Conservation (phyloP, 1,140 invertebrate genomes). For the Gonatopus flavifemur region DNA sequence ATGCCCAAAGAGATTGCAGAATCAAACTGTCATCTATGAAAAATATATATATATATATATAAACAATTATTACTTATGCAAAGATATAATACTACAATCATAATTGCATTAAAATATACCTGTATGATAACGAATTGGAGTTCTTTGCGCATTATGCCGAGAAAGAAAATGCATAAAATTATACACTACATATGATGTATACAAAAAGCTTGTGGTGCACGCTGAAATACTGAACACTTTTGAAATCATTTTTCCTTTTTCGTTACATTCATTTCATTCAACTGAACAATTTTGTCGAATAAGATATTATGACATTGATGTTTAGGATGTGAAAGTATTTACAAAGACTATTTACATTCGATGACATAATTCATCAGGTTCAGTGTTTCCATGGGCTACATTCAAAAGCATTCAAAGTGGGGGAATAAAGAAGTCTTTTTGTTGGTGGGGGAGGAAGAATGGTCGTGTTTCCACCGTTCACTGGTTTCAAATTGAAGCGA, state of each 20-base stretch:
- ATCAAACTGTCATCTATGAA: conserved; percentile 32
- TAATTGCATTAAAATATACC: conserved; percentile 20
- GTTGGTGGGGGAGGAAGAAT: too few relatives aligned
- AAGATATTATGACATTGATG: too few relatives aligned
- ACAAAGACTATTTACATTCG: too few relatives aligned
- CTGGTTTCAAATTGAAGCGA: too few relatives aligned
- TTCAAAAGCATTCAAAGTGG: too few relatives aligned
- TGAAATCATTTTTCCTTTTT: conserved; percentile 33
- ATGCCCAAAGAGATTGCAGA: conserved; percentile 27
- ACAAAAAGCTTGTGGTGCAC: conserved; percentile 41
- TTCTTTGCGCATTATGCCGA: conserved; percentile 26
- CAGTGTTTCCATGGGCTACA: too few relatives aligned
- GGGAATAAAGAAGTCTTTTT: too few relatives aligned
- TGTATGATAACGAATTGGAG: conserved; percentile 2
- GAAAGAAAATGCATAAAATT: conserved; percentile 50
- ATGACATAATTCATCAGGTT: too few relatives aligned
- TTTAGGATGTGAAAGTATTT: too few relatives aligned
- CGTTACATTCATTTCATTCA: too few relatives aligned
- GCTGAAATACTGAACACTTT: conserved; percentile 28
- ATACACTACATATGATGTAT: conserved; percentile 47
- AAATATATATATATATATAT: conserved; percentile 1
- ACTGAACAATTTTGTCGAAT: too few relatives aligned
- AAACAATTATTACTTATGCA: conserved; percentile 4
- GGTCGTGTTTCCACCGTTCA: too few relatives aligned
- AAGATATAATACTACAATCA: neutral